Conservation (phyloP, 2,113 vertebrate genomes). For the Ranitomeya imitator region DNA sequence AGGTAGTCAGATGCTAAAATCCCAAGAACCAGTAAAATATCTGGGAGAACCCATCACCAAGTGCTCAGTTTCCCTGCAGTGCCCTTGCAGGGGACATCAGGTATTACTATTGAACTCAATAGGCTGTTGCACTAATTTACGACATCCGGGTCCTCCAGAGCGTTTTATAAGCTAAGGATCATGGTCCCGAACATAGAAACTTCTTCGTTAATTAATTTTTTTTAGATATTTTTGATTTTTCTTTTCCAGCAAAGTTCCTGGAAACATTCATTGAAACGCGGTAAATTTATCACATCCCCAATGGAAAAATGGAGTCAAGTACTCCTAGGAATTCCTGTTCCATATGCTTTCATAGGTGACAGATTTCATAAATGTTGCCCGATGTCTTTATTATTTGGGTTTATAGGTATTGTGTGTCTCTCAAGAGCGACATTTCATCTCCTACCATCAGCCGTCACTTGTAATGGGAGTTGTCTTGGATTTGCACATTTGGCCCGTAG, state of each 20-base stretch:
- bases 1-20: no score
- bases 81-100: not conserved
- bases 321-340: not conserved
- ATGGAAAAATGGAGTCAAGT: not conserved
- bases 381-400: not conserved
- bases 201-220: not conserved
- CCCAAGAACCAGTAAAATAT: no score
- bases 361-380: not conserved
- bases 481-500: conserved; percentile 17
- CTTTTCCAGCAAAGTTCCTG: not conserved
- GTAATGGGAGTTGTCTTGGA: conserved; percentile 31
- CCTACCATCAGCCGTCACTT: not conserved
- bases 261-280: not conserved
- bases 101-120: not conserved
- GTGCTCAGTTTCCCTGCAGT: not conserved
- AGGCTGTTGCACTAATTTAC: not conserved
- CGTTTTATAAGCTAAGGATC: not conserved
- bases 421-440: conserved; percentile 7
- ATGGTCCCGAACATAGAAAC: not conserved
- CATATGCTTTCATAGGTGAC: not conserved
- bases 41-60: not conserved
- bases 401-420: not conserved
- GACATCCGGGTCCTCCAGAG: not conserved
- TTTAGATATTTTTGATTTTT: not conserved
- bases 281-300: not conserved